Conservation (phyloP, 1,140 invertebrate species). For the Glossosoma conforme region DNA sequence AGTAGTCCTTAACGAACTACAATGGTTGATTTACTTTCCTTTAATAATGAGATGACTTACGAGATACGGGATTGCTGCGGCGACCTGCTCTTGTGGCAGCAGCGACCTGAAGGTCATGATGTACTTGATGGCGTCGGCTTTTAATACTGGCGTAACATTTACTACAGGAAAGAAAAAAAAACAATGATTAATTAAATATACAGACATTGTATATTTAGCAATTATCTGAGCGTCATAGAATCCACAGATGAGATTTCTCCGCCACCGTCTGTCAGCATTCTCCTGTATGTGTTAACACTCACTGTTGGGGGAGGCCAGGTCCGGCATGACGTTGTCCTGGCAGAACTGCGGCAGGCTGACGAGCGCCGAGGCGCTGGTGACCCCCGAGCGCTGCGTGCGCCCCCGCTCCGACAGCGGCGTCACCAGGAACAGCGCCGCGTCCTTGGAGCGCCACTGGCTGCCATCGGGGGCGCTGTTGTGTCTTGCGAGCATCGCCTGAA, state of each 20-base stretch:
- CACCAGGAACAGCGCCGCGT: slow-evolving; percentile 93
- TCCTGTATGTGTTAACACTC: neutral
- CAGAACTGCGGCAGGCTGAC: slow-evolving; percentile 89
- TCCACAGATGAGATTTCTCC: no score
- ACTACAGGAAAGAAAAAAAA: slow-evolving; percentile 56
- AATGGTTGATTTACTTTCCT: no score
- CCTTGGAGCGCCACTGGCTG: slow-evolving; percentile 88
- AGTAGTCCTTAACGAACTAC: no score
- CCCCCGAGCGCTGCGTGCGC: slow-evolving; percentile 86
- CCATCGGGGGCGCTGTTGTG: slow-evolving; percentile 68
- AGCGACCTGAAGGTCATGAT: slow-evolving; percentile 92
- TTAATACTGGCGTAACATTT: slow-evolving; percentile 83
- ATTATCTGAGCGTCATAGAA: no score
- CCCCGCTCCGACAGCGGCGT: slow-evolving; percentile 89
- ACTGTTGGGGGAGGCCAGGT: slow-evolving; percentile 52
- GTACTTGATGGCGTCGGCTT: slow-evolving; percentile 95
- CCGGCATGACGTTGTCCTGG: slow-evolving; percentile 75
- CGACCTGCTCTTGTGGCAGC: slow-evolving; percentile 71
- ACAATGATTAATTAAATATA: no score
- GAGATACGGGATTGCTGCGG: slow-evolving; percentile 71
- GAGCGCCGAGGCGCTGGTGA: slow-evolving; percentile 84
- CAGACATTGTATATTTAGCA: no score
- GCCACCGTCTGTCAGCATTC: no score
- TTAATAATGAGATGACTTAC: slow-evolving; percentile 37
- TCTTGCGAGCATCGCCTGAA: slow-evolving; percentile 70